phyloP scores from a whole-genome alignment of 2,113 vertebrate genomes.

The Melanotaenia duboulayi region DNA sequence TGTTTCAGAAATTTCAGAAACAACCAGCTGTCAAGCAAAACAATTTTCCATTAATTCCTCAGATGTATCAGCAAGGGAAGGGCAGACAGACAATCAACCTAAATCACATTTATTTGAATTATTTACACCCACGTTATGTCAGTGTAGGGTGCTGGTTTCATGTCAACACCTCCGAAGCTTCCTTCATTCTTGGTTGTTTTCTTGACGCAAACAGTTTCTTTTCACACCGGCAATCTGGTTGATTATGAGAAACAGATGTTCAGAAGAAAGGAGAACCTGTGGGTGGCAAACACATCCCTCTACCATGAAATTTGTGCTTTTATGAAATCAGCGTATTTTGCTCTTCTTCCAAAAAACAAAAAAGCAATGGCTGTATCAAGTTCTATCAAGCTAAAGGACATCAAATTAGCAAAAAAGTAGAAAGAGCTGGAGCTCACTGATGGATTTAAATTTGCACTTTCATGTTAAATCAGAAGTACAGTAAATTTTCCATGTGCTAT shows the following conservation, averaged over 20 bases:
- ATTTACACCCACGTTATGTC: not conserved
- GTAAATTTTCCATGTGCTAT: not conserved
- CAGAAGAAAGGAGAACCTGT: not conserved
- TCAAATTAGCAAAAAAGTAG: too few relatives aligned
- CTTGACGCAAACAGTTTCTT: constrained; percentile 67
- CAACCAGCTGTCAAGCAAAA: not conserved
- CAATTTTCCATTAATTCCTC: too few relatives aligned
- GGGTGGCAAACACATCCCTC: not conserved
- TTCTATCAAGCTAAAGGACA: too few relatives aligned
- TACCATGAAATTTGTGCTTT: not conserved
- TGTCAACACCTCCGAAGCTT: not conserved
- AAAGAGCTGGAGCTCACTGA: too few relatives aligned
- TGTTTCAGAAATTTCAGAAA: too few relatives aligned
- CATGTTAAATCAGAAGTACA: not conserved
- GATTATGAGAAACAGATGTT: constrained; percentile 66
- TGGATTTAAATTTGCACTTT: constrained; percentile 1
- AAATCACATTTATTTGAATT: not conserved
- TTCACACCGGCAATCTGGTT: constrained; percentile 50
- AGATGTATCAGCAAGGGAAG: not conserved
- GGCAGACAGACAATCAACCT: not conserved
- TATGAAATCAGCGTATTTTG: too few relatives aligned
- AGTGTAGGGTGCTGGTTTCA: not conserved
- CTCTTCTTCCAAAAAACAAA: too few relatives aligned
- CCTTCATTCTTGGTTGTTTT: constrained; percentile 43
- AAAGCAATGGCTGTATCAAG: too few relatives aligned